Conservation (phyloP, 2,888 invertebrate species). For the Apocheima hispidaria region DNA sequence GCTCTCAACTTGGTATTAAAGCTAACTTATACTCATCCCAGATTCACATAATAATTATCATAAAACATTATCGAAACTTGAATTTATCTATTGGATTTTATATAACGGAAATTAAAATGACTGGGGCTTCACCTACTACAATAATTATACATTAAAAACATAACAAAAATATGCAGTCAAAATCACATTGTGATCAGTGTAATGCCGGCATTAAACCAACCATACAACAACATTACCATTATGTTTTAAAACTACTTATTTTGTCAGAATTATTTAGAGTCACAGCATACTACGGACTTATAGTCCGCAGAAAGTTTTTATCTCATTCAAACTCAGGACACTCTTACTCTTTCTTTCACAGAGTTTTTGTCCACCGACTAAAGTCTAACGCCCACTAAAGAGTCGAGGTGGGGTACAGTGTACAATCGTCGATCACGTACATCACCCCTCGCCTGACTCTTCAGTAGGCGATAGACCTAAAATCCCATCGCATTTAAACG, state of each 20-base stretch:
- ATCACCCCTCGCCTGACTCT: no score
- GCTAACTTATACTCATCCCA: constrained; percentile 18
- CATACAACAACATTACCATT: not conserved
- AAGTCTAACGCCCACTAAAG: no score
- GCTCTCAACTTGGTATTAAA: constrained; percentile 6
- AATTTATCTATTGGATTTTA: no score
- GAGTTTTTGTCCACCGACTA: not conserved
- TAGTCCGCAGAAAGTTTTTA: not conserved
- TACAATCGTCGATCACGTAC: no score
- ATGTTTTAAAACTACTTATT: constrained; percentile 3
- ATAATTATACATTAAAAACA: constrained; percentile 3
- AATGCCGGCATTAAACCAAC: not conserved
- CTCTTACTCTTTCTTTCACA: not conserved
- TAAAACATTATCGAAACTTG: not conserved
- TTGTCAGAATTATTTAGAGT: not conserved
- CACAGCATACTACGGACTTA: not conserved
- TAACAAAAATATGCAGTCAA: constrained; percentile 2
- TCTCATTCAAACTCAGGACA: no score
- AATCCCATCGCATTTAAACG: not conserved
- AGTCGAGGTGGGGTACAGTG: no score
- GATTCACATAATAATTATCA: not conserved
- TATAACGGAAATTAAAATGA: not conserved
- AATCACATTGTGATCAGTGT: not conserved
- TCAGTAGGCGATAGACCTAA: no score
- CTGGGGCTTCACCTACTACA: not conserved